Percentiles rank a stretch among this genome's conserved stretches.
Evolutionary conservation across 2,888 invertebrate species (phyloP).

Genomic region (Sphinx pinastri): DNA sequence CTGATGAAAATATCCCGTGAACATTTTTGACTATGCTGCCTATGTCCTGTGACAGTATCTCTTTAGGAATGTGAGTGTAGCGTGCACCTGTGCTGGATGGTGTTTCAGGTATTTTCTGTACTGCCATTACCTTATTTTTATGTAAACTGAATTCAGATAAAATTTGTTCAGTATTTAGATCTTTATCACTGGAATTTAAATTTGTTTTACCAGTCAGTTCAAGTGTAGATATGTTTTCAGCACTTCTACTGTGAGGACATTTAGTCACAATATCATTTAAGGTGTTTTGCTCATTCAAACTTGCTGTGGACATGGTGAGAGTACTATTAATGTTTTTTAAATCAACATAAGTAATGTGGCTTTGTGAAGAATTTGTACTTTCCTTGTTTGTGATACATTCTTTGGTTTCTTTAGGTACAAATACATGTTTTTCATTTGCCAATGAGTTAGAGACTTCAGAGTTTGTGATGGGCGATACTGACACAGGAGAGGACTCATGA

Average conservation of each 20-base stretch:
- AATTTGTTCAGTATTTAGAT: constrained; percentile 63
- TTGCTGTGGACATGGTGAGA: constrained; percentile 62
- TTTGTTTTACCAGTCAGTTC: constrained; percentile 38
- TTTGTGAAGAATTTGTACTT: constrained; percentile 29
- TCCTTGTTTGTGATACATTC: constrained; percentile 35
- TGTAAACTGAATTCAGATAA: constrained; percentile 63
- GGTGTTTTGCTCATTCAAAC: constrained; percentile 57
- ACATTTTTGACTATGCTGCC: constrained; percentile 79
- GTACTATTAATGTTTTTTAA: constrained; percentile 40
- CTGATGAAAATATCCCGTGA: constrained; percentile 77
- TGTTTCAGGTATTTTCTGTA: constrained; percentile 65
- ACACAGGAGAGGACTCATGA: constrained; percentile 47
- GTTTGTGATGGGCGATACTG: constrained; percentile 40
- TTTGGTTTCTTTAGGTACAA: constrained; percentile 39
- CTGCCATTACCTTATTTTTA: constrained; percentile 64
- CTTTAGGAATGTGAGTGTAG: constrained; percentile 68
- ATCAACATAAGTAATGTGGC: constrained; percentile 29
- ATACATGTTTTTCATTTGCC: constrained; percentile 31
- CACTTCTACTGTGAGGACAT: constrained; percentile 63
- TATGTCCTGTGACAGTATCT: constrained; percentile 70
- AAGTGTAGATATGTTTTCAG: constrained; percentile 63
- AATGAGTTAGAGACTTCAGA: constrained; percentile 19
- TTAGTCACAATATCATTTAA: constrained; percentile 47
- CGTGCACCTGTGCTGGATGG: constrained; percentile 45
- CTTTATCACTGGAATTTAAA: constrained; percentile 48